These are phyloP conservation scores for Eulemur rubriventer DNA, from an alignment of 2,797 vertebrate species.

Conservation along the genomic window DNA sequence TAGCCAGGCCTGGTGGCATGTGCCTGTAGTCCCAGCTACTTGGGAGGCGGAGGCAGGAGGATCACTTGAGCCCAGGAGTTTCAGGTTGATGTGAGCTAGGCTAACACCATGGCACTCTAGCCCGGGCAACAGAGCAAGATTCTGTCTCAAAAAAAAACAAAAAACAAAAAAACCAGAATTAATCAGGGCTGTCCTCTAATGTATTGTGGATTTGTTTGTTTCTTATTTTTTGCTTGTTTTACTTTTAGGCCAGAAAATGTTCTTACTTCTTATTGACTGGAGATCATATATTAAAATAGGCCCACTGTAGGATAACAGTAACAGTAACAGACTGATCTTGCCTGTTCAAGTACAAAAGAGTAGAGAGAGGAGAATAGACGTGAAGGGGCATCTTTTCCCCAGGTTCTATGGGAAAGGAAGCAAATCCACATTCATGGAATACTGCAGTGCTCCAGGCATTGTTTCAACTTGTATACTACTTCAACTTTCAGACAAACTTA, in stretches of 20 bases:
- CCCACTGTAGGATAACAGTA: background rate
- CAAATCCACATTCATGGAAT: background rate
- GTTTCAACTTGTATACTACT: background rate
- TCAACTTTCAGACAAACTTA: background rate
- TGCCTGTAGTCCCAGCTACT: too few relatives aligned
- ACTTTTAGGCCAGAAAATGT: background rate
- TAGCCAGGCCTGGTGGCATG: accelerated
- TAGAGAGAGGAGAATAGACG: background rate
- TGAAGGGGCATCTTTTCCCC: background rate
- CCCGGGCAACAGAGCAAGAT: too few relatives aligned
- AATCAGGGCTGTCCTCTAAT: background rate
- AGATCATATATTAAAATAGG: background rate
- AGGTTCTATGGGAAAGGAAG: background rate
- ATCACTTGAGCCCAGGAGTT: too few relatives aligned
- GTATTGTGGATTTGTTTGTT: background rate
- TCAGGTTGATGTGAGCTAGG: too few relatives aligned
- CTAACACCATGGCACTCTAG: too few relatives aligned
- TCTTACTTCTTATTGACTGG: background rate
- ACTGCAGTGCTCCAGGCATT: background rate
- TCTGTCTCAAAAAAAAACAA: too few relatives aligned
- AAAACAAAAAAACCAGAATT: background rate
- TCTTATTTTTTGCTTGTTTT: background rate
- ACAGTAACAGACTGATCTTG: background rate
- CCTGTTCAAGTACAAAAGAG: background rate
- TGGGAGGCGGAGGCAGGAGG: too few relatives aligned